Evolutionary conservation across 2,797 vertebrate genomes (phyloP).

Genomic region (Sebastes steindachneri): DNA sequence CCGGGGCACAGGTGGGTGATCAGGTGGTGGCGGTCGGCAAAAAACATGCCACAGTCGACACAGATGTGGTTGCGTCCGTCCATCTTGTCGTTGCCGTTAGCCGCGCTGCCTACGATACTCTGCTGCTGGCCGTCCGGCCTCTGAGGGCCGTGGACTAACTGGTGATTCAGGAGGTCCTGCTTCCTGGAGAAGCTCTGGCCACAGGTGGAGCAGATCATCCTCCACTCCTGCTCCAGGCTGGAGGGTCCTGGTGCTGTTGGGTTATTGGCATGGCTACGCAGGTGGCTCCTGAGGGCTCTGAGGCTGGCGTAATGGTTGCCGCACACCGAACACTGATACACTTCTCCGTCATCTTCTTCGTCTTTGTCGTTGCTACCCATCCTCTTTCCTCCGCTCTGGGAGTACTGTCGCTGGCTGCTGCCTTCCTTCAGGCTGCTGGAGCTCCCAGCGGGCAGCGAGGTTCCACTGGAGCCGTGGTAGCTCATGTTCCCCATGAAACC

Average conservation of each 20-base stretch:
- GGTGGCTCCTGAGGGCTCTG: constrained; percentile 87
- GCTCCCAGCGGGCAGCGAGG: constrained; percentile 72
- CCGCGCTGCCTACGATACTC: constrained; percentile 58
- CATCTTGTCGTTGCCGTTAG: constrained; percentile 80
- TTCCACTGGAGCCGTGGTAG: constrained; percentile 77
- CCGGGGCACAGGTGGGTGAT: constrained; percentile 84
- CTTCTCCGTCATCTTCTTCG: constrained; percentile 82
- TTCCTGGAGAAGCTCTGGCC: constrained; percentile 91
- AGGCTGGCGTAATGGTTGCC: constrained; percentile 92
- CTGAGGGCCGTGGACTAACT: constrained; percentile 80
- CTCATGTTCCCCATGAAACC: constrained; percentile 82
- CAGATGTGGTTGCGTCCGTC: constrained; percentile 86
- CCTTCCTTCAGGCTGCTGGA: constrained; percentile 76
- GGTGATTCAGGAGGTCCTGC: constrained; percentile 88
- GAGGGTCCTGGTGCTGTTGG: constrained; percentile 79
- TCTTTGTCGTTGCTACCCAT: constrained; percentile 77
- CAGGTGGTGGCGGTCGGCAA: constrained; percentile 84
- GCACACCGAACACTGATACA: constrained; percentile 95
- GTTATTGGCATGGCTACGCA: constrained; percentile 87
- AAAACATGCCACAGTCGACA: constrained; percentile 86
- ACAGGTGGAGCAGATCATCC: constrained; percentile 90
- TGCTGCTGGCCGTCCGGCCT: constrained; percentile 73
- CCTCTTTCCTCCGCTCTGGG: constrained; percentile 72
- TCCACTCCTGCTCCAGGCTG: constrained; percentile 78
- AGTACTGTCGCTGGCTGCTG: constrained; percentile 70